Conservation (phyloP, 1,140 invertebrate species). For the Megalonaias nervosa region DNA sequence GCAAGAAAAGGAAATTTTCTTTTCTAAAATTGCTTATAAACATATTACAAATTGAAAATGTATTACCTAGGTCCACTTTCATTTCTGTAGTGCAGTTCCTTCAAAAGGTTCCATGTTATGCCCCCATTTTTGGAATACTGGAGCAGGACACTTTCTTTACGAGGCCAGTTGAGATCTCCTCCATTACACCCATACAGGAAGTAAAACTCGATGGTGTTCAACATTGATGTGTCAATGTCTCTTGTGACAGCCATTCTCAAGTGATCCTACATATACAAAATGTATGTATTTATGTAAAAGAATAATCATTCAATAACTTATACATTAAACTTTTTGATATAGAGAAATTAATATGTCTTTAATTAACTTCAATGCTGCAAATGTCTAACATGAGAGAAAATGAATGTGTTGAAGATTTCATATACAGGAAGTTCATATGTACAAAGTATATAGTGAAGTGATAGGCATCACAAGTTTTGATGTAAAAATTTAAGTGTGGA, state of each 20-base stretch:
- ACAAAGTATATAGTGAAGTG: no score
- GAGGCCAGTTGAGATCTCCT: conserved; percentile 56
- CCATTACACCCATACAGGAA: conserved; percentile 69
- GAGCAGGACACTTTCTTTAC: conserved; percentile 68
- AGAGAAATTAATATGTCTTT: no score
- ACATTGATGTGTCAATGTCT: conserved; percentile 72
- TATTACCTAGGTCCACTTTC: conserved; percentile 59
- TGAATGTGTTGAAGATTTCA: no score
- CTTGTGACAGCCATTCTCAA: conserved; percentile 67
- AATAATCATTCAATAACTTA: no score
- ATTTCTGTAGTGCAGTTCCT: conserved; percentile 70
- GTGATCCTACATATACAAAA: conserved; percentile 37
- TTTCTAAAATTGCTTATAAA: not conserved
- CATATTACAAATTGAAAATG: not conserved
- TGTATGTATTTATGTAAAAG: no score
- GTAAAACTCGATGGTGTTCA: conserved; percentile 69
- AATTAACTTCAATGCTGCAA: no score
- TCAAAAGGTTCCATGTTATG: conserved; percentile 70
- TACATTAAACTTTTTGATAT: no score
- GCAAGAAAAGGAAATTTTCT: not conserved
- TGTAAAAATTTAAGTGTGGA: no score
- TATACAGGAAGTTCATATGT: no score
- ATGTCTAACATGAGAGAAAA: no score
- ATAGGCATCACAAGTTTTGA: no score
- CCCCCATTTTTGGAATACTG: conserved; percentile 73